phyloP scores from a whole-genome alignment of 2,888 invertebrate species.

The Acronicta aceris region DNA sequence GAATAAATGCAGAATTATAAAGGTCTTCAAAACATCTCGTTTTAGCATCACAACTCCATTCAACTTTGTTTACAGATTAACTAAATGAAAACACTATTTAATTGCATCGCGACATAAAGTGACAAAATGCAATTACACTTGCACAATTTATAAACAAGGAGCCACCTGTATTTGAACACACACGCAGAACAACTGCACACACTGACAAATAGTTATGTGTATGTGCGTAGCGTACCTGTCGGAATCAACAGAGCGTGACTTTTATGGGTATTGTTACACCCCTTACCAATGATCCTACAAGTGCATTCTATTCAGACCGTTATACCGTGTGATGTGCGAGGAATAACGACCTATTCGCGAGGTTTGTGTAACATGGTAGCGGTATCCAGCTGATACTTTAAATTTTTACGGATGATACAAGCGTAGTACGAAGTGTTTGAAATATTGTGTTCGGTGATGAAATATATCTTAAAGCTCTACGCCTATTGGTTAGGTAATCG shows the following conservation, averaged over 20 bases:
- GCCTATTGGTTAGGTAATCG: not conserved
- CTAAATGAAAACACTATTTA: conserved; percentile 48
- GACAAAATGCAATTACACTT: conserved; percentile 59
- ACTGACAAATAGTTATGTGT: conserved; percentile 26
- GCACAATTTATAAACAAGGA: conserved; percentile 63
- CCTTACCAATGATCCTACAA: conserved; percentile 66
- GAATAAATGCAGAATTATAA: not conserved
- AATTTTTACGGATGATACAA: conserved; percentile 30
- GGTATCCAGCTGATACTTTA: conserved; percentile 45
- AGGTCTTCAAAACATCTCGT: not conserved
- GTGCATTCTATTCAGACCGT: conserved; percentile 42
- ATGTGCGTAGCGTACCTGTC: conserved; percentile 68
- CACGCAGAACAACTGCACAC: conserved; percentile 28
- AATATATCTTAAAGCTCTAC: not conserved
- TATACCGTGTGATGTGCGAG: conserved; percentile 29
- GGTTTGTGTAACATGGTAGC: conserved; percentile 32
- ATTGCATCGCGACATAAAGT: conserved; percentile 53
- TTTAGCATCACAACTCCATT: conserved; percentile 9
- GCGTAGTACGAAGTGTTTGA: conserved; percentile 9
- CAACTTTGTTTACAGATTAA: conserved; percentile 37
- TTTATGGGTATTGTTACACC: conserved; percentile 72
- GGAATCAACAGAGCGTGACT: conserved; percentile 77
- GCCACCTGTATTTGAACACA: conserved; percentile 64
- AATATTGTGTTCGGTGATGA: not conserved
- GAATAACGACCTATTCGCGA: conserved; percentile 20